A percentile compares a stretch with the other conserved stretches of the same genome.
Conservation (phyloP, 2,888 invertebrate species). For the Mesorhabditis spiculigera region DNA sequence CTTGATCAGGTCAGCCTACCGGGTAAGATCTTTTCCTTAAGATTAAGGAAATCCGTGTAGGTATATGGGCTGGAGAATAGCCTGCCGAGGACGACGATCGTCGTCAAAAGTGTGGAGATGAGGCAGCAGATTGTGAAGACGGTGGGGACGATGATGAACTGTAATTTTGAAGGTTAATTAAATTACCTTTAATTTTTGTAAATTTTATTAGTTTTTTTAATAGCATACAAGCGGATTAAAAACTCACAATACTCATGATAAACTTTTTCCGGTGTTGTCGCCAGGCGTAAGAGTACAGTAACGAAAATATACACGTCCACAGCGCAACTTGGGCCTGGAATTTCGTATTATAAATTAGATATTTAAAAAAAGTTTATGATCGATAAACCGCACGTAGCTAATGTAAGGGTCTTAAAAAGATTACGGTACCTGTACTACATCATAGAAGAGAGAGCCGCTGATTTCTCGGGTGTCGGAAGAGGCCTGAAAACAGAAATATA, state of each 20-base stretch:
- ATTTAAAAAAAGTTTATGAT: not conserved
- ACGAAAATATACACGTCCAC: conserved; percentile 52
- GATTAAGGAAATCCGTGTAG: conserved; percentile 30
- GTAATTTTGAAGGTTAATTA: conserved; percentile 11
- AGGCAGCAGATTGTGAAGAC: conserved; percentile 46
- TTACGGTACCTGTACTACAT: conserved; percentile 22
- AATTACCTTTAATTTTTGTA: too few species aligned
- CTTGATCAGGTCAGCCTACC: not conserved
- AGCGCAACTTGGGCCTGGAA: conserved; percentile 53
- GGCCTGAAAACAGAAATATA: conserved; percentile 23
- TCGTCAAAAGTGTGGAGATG: conserved; percentile 46
- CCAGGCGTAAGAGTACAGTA: conserved; percentile 56
- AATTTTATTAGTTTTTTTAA: too few species aligned
- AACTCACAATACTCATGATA: conserved; percentile 45
- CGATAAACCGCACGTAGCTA: too few species aligned
- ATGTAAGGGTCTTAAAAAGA: too few species aligned
- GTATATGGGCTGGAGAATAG: conserved; percentile 36
- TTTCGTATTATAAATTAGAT: not conserved
- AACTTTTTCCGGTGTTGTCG: conserved; percentile 56
- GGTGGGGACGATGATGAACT: conserved; percentile 53
- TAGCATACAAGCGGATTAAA: too few species aligned
- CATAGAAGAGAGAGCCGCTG: conserved; percentile 30
- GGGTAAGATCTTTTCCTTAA: conserved; percentile 5
- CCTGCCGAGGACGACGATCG: conserved; percentile 48
- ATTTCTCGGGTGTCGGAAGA: conserved; percentile 33